A percentile compares a stretch with the other conserved stretches of the same genome.
phyloP scores from a whole-genome alignment of 2,113 vertebrate species.

The Erpornis zantholeuca region DNA sequence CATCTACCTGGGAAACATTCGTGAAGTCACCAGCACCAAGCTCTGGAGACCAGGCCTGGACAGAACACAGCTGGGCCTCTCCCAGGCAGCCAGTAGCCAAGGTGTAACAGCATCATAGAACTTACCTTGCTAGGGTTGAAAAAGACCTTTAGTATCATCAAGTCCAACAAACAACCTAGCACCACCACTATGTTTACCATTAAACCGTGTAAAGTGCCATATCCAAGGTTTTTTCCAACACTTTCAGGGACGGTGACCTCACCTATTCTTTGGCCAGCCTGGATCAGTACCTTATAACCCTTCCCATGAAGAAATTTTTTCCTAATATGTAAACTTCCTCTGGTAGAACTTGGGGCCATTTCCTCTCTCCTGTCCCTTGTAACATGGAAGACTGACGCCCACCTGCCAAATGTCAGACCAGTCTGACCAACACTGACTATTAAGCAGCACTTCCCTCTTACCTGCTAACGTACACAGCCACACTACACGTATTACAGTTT shows the following conservation, averaged over 20 bases:
- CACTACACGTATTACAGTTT: background rate
- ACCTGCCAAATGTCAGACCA: background rate
- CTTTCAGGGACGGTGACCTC: background rate
- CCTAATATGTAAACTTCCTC: background rate
- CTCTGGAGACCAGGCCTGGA: background rate
- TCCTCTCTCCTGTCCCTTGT: background rate
- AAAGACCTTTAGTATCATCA: background rate
- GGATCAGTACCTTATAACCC: background rate
- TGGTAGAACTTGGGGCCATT: background rate
- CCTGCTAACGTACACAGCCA: background rate
- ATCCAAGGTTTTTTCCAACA: background rate
- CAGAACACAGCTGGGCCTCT: background rate
- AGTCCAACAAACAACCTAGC: background rate
- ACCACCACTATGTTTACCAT: background rate
- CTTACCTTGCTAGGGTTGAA: background rate
- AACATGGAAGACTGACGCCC: background rate
- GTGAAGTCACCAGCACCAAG: background rate
- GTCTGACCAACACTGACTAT: background rate
- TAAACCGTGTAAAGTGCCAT: background rate
- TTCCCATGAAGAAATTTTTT: background rate
- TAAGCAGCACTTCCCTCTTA: background rate
- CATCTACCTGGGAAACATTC: background rate
- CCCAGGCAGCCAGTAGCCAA: background rate
- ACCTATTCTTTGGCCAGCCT: background rate
- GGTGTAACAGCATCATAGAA: background rate